Evolutionary conservation across 2,888 invertebrate species (phyloP), one percentile per base, ranked within the genome.

Genomic region (Tetragonisca angustula): DNA sequence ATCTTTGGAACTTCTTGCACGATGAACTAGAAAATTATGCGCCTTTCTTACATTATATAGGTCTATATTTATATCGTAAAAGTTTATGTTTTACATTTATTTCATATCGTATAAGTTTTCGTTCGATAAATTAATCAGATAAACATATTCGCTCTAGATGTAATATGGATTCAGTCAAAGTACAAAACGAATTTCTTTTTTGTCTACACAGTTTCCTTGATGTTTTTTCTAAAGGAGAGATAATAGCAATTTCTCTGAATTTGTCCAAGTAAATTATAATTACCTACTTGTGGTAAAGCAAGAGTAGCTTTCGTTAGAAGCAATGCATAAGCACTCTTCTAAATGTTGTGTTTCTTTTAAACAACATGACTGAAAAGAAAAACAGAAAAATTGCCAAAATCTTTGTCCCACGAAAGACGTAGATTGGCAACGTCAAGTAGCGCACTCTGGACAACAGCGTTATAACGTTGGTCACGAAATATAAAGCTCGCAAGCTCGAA

Each of bases 381-480:
- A 24, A 32, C 24, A 21, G 24, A 32, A 59, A 21, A 4, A 9
- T 52, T 52, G 19, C 24, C 36, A 19, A 13, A 19, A 21, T 50
- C 32, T 15, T 32, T 19, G 17, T 65, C 65, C 24, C 19, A 11
- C 5, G 5, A 65, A 19, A 24, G 69, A 59, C 32, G 32, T 32
- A 32, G 32, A 36, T 27, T 11, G 65, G 69, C 54, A 67, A 24
- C n/a, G 13, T 50, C 65, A 64, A 21, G 32, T 5, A 50, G 79
- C 81, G 89, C 84, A 52, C 77, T 83, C 79, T 86, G 62, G 76
- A 59, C 74, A 80, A 65, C 4, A 67, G 75, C n/a, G 59, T 86
- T n/a, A 50, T 43, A 32, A 21, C n/a, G 52, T 24, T 27, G 17
- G 19, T 36, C 49, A 2, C 56, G 32, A 36, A 77, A 13, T 65